Conservation (phyloP, 35 echinoderm and acorn worm genomes). For the Diadema setosum region DNA sequence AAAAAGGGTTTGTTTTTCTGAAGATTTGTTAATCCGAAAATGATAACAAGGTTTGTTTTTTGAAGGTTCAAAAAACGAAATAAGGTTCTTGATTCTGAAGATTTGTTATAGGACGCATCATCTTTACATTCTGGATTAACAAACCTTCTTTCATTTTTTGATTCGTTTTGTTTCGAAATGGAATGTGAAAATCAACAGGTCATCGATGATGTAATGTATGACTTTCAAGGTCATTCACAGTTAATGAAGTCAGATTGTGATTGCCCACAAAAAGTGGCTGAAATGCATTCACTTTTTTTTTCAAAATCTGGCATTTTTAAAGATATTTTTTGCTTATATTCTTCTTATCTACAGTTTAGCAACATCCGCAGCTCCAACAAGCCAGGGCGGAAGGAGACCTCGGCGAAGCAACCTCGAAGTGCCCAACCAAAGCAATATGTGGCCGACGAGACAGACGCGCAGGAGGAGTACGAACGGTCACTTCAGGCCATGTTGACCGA, state of each 20-base stretch:
- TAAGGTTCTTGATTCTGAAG: no score
- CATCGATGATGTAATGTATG: neutral
- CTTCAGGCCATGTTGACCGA: slow-evolving; percentile 16
- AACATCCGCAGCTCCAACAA: slow-evolving; percentile 28
- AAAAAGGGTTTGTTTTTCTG: no score
- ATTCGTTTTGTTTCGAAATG: neutral
- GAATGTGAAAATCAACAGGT: neutral
- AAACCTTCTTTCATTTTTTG: no score
- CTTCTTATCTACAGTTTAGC: slow-evolving; percentile 19
- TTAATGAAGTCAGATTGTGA: neutral
- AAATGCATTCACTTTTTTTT: no score
- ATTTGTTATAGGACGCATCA: no score
- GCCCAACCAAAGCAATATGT: neutral
- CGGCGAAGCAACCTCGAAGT: neutral
- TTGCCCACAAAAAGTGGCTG: no score
- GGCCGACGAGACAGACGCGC: neutral
- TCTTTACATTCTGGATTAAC: no score
- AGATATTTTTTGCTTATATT: neutral
- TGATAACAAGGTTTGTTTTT: no score
- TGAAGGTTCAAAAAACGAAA: no score
- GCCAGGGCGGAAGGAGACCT: neutral
- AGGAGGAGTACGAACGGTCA: slow-evolving; percentile 21
- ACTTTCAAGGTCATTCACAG: neutral
- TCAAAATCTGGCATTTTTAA: neutral
- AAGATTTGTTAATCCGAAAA: no score